A percentile compares a stretch with the other conserved stretches of the same genome.
Conservation (phyloP, 2,888 invertebrate genomes). For the Perithous albicinctus region DNA sequence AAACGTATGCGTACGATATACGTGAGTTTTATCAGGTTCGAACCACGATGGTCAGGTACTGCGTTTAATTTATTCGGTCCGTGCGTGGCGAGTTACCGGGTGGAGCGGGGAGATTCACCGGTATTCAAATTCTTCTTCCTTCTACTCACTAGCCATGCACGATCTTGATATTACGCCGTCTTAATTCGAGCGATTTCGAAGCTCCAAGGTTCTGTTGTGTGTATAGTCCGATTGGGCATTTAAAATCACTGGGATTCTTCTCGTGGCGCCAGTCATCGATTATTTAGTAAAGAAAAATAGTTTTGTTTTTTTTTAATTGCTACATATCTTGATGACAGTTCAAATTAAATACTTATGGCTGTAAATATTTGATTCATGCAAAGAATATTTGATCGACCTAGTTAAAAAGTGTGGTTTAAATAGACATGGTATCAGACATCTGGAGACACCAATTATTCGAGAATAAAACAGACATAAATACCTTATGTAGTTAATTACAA, state of each 20-base stretch:
- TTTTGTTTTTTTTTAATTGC: background rate
- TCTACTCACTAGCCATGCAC: conserved; percentile 28
- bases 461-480: background rate
- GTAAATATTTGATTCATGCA: background rate
- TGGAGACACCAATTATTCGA: background rate
- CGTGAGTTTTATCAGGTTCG: conserved; percentile 79
- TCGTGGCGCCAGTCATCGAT: conserved; percentile 21
- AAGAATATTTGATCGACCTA: background rate
- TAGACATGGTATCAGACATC: background rate
- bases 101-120: conserved; percentile 49
- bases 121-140: conserved; percentile 29
- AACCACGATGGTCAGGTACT: conserved; percentile 78
- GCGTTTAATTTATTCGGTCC: conserved; percentile 78
- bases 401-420: background rate
- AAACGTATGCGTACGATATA: conserved; percentile 41
- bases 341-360: background rate
- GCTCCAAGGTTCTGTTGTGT: conserved; percentile 40
- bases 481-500: too few species aligned
- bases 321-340: background rate
- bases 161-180: conserved; percentile 72
- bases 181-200: conserved; percentile 74
- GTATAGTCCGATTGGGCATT: conserved; percentile 56
- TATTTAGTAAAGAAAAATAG: conserved; percentile 23
- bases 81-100: conserved; percentile 71
- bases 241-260: conserved; percentile 44